Base-by-base conservation (phyloP, 2,113 vertebrate species). In the Pseudopodoces humilis region DNA sequence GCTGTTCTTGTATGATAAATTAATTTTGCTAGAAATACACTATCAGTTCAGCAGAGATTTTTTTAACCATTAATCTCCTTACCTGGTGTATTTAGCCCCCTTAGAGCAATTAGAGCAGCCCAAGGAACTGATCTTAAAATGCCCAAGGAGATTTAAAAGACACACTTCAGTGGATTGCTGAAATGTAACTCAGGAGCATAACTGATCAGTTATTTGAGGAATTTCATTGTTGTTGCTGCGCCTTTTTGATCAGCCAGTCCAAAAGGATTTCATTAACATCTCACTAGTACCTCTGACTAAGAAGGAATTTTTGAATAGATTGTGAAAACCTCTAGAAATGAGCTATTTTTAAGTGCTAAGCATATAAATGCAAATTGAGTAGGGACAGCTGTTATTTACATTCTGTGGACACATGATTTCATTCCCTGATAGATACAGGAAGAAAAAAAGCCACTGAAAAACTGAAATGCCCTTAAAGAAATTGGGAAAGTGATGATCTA, bases 351-450 rank as follows among this genome's bases (percentile, higher is more conserved):
- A 86, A 94, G 77, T 87, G 74, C 82, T 75, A 82, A 89, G 49
- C 47, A 75, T 64, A 49, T 79, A 84, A 92, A 86, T 86, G 72
- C 68, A 92, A 96, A 94, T 19, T 67, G 77, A 96, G 52, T 94
- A 75, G 91, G 83, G 96, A 78, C 76, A 95, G 94, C 91, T 94
- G 91, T 55, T 92, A 86, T 55, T 92, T 83, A 70, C 52, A 55
- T 81, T 82, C 56, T 74, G 65, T 84, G 77, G 65, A 70, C 5
- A 6, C 24, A 77, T 22, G 33, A 94, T 82, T 88, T 50, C 39
- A 37, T 10, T 95, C 70, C 58, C 53, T 83, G 25, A 77, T 71
- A 18, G 64, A 68, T 8, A 22, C 35, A 13, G 19, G 35, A 71
- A 84, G 27, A 30, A 62, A 44, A 77, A 86, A 86, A 50, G 43